A percentile compares a stretch with the other conserved stretches of the same genome.
phyloP scores from a whole-genome alignment of 2,113 vertebrate genomes.

The Hymenochirus boettgeri region DNA sequence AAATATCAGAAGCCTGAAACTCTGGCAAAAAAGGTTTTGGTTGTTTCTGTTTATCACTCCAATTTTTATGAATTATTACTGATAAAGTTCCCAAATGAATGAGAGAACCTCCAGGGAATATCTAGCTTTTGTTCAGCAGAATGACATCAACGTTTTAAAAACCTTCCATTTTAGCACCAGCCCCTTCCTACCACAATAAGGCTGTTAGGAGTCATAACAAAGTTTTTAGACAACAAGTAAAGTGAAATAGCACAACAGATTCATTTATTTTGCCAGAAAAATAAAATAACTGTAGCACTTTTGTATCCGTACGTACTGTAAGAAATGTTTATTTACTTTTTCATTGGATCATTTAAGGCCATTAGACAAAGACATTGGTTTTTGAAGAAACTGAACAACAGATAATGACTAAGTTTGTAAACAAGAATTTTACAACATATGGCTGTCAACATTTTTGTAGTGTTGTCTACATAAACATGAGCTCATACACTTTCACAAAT shows the following conservation, averaged over 20 bases:
- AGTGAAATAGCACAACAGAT: not conserved
- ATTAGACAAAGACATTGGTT: not conserved
- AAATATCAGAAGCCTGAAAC: not conserved
- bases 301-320: not conserved
- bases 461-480: not conserved
- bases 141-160: slow-evolving; percentile 48
- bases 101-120: slow-evolving; percentile 43
- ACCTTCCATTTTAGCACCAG: slow-evolving; percentile 25
- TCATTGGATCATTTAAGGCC: not conserved
- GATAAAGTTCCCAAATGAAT: slow-evolving; percentile 51
- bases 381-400: not conserved
- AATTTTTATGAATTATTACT: slow-evolving; percentile 41
- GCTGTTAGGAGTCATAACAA: slow-evolving; percentile 28
- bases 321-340: not conserved
- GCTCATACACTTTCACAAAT: no score
- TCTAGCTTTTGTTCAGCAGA: slow-evolving; percentile 50
- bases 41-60: slow-evolving; percentile 44
- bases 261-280: not conserved
- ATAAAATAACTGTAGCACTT: not conserved
- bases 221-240: slow-evolving; percentile 20
- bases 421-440: not conserved
- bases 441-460: not conserved
- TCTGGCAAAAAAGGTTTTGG: slow-evolving; percentile 39
- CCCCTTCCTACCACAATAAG: slow-evolving; percentile 17
- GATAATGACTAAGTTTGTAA: not conserved